These are phyloP conservation scores for Scelioninae gen. 1 DNA, from an alignment of 2,888 invertebrate genomes.

Conservation along the genomic window DNA sequence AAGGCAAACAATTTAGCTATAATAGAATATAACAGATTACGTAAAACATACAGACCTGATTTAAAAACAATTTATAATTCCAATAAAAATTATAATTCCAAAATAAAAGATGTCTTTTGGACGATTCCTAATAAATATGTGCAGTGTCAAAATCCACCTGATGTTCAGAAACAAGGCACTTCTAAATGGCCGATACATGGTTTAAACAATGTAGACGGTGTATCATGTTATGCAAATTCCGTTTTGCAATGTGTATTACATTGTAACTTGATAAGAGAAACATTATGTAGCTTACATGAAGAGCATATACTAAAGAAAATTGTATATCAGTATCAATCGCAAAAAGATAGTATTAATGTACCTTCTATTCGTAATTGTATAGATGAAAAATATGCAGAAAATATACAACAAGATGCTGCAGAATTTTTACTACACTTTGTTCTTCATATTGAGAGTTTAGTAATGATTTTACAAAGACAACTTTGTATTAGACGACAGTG, in stretches of 20 bases:
- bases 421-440: constrained; percentile 26
- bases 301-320: constrained; percentile 4
- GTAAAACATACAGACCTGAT: too few relatives aligned
- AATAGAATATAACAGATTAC: too few relatives aligned
- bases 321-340: not conserved
- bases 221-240: constrained; percentile 26
- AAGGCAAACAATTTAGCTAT: constrained; percentile 10
- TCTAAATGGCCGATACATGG: not conserved
- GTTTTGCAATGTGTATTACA: constrained; percentile 25
- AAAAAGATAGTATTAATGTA: not conserved
- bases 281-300: constrained; percentile 2
- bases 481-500: constrained; percentile 11
- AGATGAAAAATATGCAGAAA: not conserved
- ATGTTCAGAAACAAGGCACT: not conserved
- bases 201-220: constrained; percentile 5
- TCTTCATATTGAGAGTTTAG: not conserved
- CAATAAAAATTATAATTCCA: too few relatives aligned
- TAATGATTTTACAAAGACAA: constrained; percentile 19
- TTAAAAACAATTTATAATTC: too few relatives aligned
- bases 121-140: too few relatives aligned
- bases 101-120: too few relatives aligned
- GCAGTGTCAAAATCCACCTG: too few relatives aligned
- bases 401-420: constrained; percentile 35
- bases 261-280: constrained; percentile 26
- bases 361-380: not conserved